Base-by-base conservation (phyloP, 1,140 invertebrate genomes). In the Xylocopa sonorina region DNA sequence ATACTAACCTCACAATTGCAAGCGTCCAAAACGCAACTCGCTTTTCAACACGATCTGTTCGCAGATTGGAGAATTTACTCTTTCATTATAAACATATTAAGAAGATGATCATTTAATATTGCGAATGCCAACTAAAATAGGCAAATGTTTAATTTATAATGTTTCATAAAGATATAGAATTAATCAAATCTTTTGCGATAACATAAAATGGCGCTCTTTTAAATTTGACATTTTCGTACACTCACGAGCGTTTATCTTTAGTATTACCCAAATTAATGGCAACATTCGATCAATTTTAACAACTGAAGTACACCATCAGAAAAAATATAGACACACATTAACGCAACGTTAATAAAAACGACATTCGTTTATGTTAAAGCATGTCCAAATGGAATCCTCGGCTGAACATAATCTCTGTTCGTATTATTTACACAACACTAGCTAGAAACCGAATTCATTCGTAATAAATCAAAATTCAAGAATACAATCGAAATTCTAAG, bases 191-290 rank as follows among this genome's bases (percentile, higher is more conserved):
- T 73, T 46, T 55, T 62, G 27, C 48, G 75, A 62, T 78, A 78
- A 57, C 58, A 64, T 78, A 78, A 78, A 78, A 78, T 78, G 77
- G 77, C 77, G 77, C 50, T 48, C 76, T 73, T 78, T 63, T 55
- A 63, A 78, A 78, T 73, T 72, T 73, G 68, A 73, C 58, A 78
- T 53, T 73, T 78, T 78, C 41, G n/a, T 21, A 7, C 16, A 58
- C n/a, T 55, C 14, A 43, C 7, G 7, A 66, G 5, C 18, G 7
- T 29, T 55, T 24, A 16, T 18, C 12, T 21, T 21, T 9, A 7
- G 16, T 0, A 58, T 48, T 18, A 24, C 38, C 21, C 1, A 72
- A 7, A 32, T 43, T 29, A 66, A 66, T 12, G 21, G 4, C 14
- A 12, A 27, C 7, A 60, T 21, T 48, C 10, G 3, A 7, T 29